Base-by-base conservation (phyloP, 2,888 invertebrate species). In the Leptopterna dolabrata region DNA sequence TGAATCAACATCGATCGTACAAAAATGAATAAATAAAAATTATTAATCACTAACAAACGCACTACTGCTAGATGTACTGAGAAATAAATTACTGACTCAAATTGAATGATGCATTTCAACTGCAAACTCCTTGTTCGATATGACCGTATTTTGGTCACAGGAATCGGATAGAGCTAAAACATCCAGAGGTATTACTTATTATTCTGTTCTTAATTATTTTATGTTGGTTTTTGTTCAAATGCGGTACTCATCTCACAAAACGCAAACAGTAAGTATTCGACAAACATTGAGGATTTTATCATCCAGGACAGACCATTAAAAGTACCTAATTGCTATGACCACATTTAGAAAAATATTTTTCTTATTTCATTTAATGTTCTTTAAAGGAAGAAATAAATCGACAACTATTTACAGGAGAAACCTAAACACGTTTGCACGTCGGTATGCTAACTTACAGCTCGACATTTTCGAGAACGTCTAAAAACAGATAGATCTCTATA, bases 311-410 rank as follows among this genome's bases (percentile, higher is more conserved):
- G 19, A 63, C 13, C 63, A 24, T 63, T 19, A 63, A n/a, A 27
- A 24, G 73, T 73, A 73, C 36, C 73, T 73, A 73, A 41, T 13
- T 30, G 36, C 73, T 73, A 73, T 30, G 19, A 83, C 30, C 70
- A 83, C 83, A 83, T 83, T 83, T 83, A 83, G 83, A 83, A 83
- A 83, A 83, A 83, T 83, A 83, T 83, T 30, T 83, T 30, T 63
- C 30, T 82, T 47, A 16, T 30, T 63, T 55, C 29, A 29, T 29
- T 29, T 27, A 71, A 29, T 55, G 9, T 19, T 83, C 41, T 41
- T 41, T 14, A 16, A 55, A 29, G 51, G n/a, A 63, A 83, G 63
- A 71, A 81, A 83, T 70, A 70, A 63, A 63, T 63, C 30, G 30
- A 81, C 81, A 81, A 13, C 81, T 81, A 81, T 81, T 81, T 81